Percentiles rank a stretch among this genome's conserved stretches.
Conservation (phyloP, 2,888 invertebrate species). For the Epistrophella euchroma region DNA sequence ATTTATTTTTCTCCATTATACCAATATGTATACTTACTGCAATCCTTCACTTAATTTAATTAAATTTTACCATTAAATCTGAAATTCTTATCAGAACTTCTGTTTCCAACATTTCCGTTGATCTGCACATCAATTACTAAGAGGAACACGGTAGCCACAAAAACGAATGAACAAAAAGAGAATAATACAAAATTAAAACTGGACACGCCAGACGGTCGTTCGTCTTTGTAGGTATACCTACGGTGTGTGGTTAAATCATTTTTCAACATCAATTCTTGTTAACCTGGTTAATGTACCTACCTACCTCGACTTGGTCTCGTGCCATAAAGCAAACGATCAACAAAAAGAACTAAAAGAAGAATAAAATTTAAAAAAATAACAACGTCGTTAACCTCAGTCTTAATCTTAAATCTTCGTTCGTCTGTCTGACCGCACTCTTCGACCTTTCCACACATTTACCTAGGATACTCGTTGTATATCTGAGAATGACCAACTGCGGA, state of each 20-base stretch:
- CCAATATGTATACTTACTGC: too few relatives aligned
- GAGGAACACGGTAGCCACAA: slow-evolving; percentile 61
- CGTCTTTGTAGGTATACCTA: neutral
- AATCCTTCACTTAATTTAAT: too few relatives aligned
- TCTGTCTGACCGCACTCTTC: slow-evolving; percentile 23
- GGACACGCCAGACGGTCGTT: slow-evolving; percentile 58
- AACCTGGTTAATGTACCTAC: slow-evolving; percentile 27
- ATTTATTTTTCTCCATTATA: too few relatives aligned
- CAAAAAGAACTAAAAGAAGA: slow-evolving; percentile 10
- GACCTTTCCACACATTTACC: slow-evolving; percentile 4
- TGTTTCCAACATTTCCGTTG: slow-evolving; percentile 29
- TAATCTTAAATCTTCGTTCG: slow-evolving; percentile 64
- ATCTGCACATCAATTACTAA: slow-evolving; percentile 55
- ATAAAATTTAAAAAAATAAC: slow-evolving; percentile 20
- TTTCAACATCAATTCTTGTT: slow-evolving; percentile 53
- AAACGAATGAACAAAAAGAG: slow-evolving; percentile 14
- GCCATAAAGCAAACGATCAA: slow-evolving; percentile 41
- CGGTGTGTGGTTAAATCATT: slow-evolving; percentile 69
- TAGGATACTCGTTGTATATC: neutral
- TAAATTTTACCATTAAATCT: neutral
- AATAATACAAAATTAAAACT: slow-evolving; percentile 25
- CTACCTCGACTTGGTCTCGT: slow-evolving; percentile 58
- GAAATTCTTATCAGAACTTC: slow-evolving; percentile 46
- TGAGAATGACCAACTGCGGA: slow-evolving; percentile 63
- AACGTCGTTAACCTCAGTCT: slow-evolving; percentile 61